Base-by-base conservation (phyloP, 2,797 vertebrate genomes). In the Falco columbarius region DNA sequence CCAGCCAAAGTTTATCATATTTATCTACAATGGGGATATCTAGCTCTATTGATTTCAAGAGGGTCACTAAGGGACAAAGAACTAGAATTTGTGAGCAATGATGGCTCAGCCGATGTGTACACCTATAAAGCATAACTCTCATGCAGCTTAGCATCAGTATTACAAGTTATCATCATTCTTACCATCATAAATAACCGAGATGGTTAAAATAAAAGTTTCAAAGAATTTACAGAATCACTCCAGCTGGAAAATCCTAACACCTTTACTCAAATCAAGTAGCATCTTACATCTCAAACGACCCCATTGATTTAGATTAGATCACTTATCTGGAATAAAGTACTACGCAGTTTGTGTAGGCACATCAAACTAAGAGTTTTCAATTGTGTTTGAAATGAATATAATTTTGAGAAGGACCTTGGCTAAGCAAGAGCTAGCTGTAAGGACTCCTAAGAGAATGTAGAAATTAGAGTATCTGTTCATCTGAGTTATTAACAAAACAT, bases 371-470 rank as follows among this genome's bases (percentile, higher is more conserved):
- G 76, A 79, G 54, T 42, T 40, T 95, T 82, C 90, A 95, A 52
- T 66, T 79, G 42, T 54, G 17, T 58, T 55, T 75, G 86, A 96
- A 88, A 81, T 49, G 0, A 80, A 82, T 63, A 66, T 70, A 63
- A 96, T 93, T 93, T 92, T 91, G 77, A 87, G 85, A 93, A 96
- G 81, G 44, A 73, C 52, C 47, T 80, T 49, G 62, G 51, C 42
- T 63, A 84, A 86, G 61, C 44, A 72, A 94, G 58, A 86, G 19
- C 10, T 68, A 73, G 38, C 42, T 92, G 42, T 76, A 95, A 76
- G 40, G 51, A 86, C 30, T 88, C 51, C 32, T 81, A 92, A 44
- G 22, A 84, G 40, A 65, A 89, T 22, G 32, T 2, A 84, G 54
- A 88, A 92, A 89, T 81, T 58, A 79, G 13, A 84, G 14, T 29